Base-by-base conservation (phyloP, 2,797 vertebrate genomes). In the Astyanax mexicanus region DNA sequence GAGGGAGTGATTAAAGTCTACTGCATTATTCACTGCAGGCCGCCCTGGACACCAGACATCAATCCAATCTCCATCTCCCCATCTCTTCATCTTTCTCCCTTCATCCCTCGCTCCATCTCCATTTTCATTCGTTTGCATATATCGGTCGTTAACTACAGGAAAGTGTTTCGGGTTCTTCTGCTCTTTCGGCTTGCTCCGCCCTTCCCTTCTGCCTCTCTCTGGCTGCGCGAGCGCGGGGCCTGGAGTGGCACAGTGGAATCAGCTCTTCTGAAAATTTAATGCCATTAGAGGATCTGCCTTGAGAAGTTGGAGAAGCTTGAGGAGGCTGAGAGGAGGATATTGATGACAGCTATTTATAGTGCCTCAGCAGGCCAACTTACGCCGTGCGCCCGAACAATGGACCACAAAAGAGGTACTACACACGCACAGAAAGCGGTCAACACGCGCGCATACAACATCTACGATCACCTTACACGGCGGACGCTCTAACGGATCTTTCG, bases 191-290 rank as follows among this genome's bases (percentile, higher is more conserved):
- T 54, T 27, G 6, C 37, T 67, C 27, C 15, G 47, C 57, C 37
- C n/a, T 23, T 71, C 75, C 62, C 21, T 49, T 19, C 17, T 44
- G 54, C 37, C 37, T 61, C 76, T 76, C 67, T 76, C 69, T 60
- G 58, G 78, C 75, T 72, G 68, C 69, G 76, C 62, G 61, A 80
- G 74, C 61, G 21, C 9, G 9, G 67, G 72, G 75, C 66, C 66
- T 40, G 12, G 60, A 75, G 60, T 40, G 72, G 37, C 70, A 52
- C 73, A 76, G 73, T 75, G 74, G 74, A 79, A 66, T 76, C 77
- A 72, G 85, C 54, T 83, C 81, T 69, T 82, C 67, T 93, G 80
- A 92, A 94, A 91, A 83, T 90, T 92, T 92, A 88, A 92, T 92
- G 90, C 80, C 72, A 84, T 83, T 84, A 84, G 89, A 90, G 74